A percentile compares a stretch with the other conserved stretches of the same genome.
phyloP scores from a whole-genome alignment of 1,140 invertebrate genomes.

The Macrotrachela quadricornifera region DNA sequence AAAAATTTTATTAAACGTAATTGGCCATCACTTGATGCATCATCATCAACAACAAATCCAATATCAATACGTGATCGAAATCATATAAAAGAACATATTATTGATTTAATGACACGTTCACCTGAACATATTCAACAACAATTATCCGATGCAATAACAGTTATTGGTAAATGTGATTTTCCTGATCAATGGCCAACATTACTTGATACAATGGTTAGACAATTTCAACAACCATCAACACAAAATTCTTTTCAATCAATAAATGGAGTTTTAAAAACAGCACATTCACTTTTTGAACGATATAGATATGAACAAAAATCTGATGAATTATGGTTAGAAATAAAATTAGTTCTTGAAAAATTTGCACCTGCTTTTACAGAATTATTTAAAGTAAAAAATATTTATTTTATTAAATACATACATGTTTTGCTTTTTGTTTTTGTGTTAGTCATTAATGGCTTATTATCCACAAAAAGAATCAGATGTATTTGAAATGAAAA shows the following conservation, averaged over 20 bases:
- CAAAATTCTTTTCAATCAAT: slow-evolving; percentile 53
- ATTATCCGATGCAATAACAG: slow-evolving; percentile 77
- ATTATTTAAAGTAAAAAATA: slow-evolving; percentile 38
- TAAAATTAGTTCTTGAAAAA: slow-evolving; percentile 77
- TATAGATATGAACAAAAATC: slow-evolving; percentile 90
- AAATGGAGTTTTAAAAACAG: slow-evolving; percentile 76
- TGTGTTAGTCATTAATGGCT: too few relatives aligned
- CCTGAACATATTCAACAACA: slow-evolving; percentile 73
- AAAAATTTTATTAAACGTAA: slow-evolving; percentile 90
- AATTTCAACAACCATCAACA: slow-evolving; percentile 42
- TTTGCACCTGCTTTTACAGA: slow-evolving; percentile 80
- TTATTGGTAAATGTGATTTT: slow-evolving; percentile 80
- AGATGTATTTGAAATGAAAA: slow-evolving; percentile 54
- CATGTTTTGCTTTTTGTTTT: too few relatives aligned
- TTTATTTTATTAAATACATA: too few relatives aligned
- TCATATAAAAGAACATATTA: slow-evolving; percentile 61
- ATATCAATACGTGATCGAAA: slow-evolving; percentile 56
- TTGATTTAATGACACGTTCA: slow-evolving; percentile 71
- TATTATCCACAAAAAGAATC: slow-evolving; percentile 36
- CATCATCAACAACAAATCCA: slow-evolving; percentile 49
- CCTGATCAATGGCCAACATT: slow-evolving; percentile 76
- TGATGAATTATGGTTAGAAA: slow-evolving; percentile 75
- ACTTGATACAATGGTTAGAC: slow-evolving; percentile 58
- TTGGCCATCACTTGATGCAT: slow-evolving; percentile 39
- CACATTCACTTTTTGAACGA: slow-evolving; percentile 80